Conservation (phyloP, 2,888 invertebrate genomes). For the Pharmacophagus antenor region DNA sequence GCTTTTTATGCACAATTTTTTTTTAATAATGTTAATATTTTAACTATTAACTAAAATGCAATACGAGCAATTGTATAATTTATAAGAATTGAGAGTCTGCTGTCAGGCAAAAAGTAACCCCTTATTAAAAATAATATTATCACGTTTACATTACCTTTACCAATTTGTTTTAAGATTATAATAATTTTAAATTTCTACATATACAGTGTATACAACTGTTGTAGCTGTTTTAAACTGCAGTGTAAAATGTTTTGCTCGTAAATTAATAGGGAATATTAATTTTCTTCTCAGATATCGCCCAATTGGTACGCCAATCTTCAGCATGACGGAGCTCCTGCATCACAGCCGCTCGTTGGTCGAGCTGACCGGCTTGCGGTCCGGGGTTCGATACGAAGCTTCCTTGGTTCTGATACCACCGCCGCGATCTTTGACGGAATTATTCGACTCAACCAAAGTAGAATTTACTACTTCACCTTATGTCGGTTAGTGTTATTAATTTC, state of each 20-base stretch:
- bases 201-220: neutral
- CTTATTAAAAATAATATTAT: too few species aligned
- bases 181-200: too few species aligned
- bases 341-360: slow-evolving; percentile 88
- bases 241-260: neutral
- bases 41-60: too few species aligned
- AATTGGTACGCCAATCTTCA: slow-evolving; percentile 89
- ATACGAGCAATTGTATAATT: too few species aligned
- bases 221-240: neutral
- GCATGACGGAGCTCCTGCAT: slow-evolving; percentile 91
- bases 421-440: slow-evolving; percentile 88
- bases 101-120: too few species aligned
- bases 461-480: slow-evolving; percentile 86
- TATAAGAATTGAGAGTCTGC: too few species aligned
- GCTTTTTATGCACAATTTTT: too few species aligned
- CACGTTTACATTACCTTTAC: too few species aligned
- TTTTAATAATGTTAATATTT: too few species aligned
- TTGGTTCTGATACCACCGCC: slow-evolving; percentile 91
- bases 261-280: neutral
- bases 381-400: slow-evolving; percentile 90
- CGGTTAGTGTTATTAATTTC: slow-evolving; percentile 64
- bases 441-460: slow-evolving; percentile 85
- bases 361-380: slow-evolving; percentile 88
- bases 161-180: too few species aligned
- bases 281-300: slow-evolving; percentile 86